Evolutionary conservation across 2,888 invertebrate genomes (phyloP).

Genomic region (Tricholauxania praeusta): DNA sequence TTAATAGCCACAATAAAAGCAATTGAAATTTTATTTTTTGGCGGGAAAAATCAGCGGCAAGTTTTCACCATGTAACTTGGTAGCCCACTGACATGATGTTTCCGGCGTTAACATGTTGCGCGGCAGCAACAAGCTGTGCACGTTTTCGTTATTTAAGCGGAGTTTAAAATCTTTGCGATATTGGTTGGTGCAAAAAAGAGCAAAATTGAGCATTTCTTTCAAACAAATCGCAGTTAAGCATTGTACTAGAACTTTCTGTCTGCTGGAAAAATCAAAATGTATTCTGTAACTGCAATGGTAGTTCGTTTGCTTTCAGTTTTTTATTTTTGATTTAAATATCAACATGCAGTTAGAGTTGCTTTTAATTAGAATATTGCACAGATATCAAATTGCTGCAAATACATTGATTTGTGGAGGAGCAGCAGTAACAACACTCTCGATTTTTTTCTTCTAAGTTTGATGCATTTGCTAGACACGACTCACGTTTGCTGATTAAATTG

Average conservation of each 20-base stretch:
- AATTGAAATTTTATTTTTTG: too few relatives aligned
- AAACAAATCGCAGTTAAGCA: too few relatives aligned
- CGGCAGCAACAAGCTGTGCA: background rate
- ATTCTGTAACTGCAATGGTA: too few relatives aligned
- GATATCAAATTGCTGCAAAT: background rate
- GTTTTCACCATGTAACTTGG: conserved; percentile 3
- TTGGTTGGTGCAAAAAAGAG: too few relatives aligned
- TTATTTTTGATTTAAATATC: too few relatives aligned
- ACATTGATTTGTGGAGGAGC: background rate
- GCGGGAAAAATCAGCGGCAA: background rate
- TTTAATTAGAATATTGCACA: conserved; percentile 25
- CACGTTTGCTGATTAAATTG: too few relatives aligned
- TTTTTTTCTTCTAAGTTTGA: background rate
- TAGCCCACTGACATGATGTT: conserved; percentile 26
- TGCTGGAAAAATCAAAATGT: too few relatives aligned
- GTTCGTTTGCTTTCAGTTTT: too few relatives aligned
- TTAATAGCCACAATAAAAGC: too few relatives aligned
- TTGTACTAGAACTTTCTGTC: too few relatives aligned
- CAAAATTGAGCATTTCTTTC: too few relatives aligned
- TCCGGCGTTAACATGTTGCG: conserved; percentile 18
- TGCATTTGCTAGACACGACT: conserved; percentile 16
- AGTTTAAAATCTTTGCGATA: too few relatives aligned
- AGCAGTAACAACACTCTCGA: conserved; percentile 6
- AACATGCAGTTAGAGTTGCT: background rate
- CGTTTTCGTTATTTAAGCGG: background rate